These are phyloP conservation scores for Cryptoleucopteryx plumbea DNA, from an alignment of 2,113 vertebrate genomes.

Conservation along the genomic window DNA sequence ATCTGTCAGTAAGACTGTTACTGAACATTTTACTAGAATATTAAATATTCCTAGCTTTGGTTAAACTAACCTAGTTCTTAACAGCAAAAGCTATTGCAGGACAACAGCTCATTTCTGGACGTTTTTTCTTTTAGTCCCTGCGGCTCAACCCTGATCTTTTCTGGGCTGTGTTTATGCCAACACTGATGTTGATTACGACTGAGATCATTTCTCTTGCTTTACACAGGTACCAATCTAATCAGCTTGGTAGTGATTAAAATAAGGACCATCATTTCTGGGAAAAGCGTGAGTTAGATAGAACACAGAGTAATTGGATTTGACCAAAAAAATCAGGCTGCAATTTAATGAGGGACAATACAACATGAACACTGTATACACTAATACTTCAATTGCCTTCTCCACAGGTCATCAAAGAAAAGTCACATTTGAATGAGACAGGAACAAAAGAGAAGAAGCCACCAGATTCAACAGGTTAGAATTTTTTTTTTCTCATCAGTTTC, in stretches of 20 bases:
- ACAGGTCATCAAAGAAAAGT: constrained; percentile 74
- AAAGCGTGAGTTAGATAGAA: not conserved
- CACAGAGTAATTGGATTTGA: not conserved
- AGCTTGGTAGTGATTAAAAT: not conserved
- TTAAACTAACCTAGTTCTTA: not conserved
- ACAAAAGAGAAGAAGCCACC: constrained; percentile 77
- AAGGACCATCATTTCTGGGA: not conserved
- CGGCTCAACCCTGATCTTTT: not conserved
- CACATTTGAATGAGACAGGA: constrained; percentile 64
- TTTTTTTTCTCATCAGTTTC: not conserved
- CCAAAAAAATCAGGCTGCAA: not conserved
- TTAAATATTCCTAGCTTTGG: not conserved
- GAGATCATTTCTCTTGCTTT: not conserved
- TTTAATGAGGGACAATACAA: not conserved
- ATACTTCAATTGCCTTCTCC: not conserved
- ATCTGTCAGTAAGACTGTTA: not conserved
- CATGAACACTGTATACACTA: not conserved
- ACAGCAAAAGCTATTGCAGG: not conserved
- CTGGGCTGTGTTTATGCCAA: not conserved
- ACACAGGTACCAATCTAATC: not conserved
- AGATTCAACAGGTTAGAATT: constrained; percentile 76
- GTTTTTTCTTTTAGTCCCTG: not conserved
- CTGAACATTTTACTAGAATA: not conserved
- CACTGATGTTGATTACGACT: not conserved
- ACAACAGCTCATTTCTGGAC: not conserved